A percentile compares a stretch with the other conserved stretches of the same genome.
Conservation (phyloP, 2,113 vertebrate genomes). For the Emydura subglobosa region DNA sequence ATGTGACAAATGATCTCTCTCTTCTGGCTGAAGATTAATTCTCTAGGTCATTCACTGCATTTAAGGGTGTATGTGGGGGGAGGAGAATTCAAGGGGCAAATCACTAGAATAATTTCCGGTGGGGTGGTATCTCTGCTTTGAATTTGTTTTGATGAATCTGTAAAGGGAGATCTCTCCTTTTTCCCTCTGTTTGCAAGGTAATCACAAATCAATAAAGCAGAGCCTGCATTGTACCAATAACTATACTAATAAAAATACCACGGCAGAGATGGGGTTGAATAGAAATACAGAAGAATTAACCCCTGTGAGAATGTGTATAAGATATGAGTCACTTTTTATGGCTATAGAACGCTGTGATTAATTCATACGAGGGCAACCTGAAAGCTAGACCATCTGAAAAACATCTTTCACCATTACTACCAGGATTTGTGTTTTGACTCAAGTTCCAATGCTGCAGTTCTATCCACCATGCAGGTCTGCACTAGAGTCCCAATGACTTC, state of each 20-base stretch:
- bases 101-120: conserved; percentile 11
- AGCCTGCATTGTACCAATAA: background rate
- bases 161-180: background rate
- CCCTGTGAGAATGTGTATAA: background rate
- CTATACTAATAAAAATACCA: background rate
- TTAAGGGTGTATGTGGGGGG: background rate
- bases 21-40: conserved; percentile 51
- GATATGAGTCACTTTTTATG: background rate
- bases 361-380: background rate
- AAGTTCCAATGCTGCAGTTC: background rate
- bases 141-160: background rate
- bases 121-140: background rate
- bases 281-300: background rate
- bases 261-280: background rate
- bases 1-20: conserved; percentile 52
- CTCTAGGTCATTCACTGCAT: conserved; percentile 61
- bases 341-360: background rate
- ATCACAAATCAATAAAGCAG: background rate
- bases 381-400: background rate
- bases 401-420: background rate
- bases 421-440: background rate
- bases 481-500: background rate
- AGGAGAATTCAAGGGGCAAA: conserved; percentile 32
- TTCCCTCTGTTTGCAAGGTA: background rate
- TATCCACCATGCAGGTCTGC: background rate